Base-by-base conservation (phyloP, 2,888 invertebrate species). In the Pasiphila rectangulata region DNA sequence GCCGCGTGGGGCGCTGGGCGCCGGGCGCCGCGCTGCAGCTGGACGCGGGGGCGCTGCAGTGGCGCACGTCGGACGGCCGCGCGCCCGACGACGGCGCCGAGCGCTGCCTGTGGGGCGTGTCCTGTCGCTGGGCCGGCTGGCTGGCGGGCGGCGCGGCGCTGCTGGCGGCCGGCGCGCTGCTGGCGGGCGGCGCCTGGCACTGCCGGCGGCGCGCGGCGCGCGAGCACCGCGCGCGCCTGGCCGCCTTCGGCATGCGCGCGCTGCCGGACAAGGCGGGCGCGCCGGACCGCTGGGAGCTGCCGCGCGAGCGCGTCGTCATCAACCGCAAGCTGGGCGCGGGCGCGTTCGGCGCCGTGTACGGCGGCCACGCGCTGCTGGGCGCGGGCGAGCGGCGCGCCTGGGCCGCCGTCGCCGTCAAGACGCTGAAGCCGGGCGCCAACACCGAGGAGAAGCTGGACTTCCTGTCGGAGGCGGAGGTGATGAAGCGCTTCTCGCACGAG, bases 301-400 rank as follows among this genome's bases (percentile, higher is more conserved):
- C 95, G 0, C 90, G 96, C 41, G 94, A 96, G 63, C 91, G 93
- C 42, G 94, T 98, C 17, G 96, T 96, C 12, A 93, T 96, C 56
- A 96, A 96, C 83, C 90, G 96, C 12, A 94, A 94, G 72, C 83
- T 97, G 13, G 97, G 95, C 4, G 95, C 96, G 75, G 98, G 97
- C 9, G 97, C 97, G 0, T 98, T 97, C 75, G 98, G 98, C 4
- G 96, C 94, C 0, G 97, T 97, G 1, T 97, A 96, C 76, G 96
- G 96, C 21, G 98, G 98, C 0, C 97, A 97, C 79, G 94, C 96
- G 1, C 90, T 93, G 58, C 90, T 95, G 42, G 69, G 69, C 13
- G 83, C 77, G 35, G 78, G 69, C 16, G 75, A 79, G 39, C 94
- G 93, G 30, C 34, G 46, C 21, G 32, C 38, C 12, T 97, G 97